Evolutionary conservation across 2,113 vertebrate genomes (phyloP), one percentile per base, ranked within the genome.

Genomic region (Phalacrocorax brasilianus): DNA sequence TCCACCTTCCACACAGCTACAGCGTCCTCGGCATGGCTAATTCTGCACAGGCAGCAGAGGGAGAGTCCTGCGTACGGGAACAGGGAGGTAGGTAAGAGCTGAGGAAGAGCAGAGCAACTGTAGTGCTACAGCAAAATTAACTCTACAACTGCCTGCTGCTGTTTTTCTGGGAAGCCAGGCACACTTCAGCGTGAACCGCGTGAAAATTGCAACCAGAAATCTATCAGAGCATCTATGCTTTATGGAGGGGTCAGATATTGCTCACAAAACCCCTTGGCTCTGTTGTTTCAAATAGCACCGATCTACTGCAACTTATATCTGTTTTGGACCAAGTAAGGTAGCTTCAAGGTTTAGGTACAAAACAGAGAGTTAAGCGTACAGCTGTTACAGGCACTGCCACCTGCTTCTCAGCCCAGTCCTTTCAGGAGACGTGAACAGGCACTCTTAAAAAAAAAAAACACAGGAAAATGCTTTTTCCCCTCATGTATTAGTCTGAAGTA

Each of bases 51-150:
- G 68, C 77, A 65, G 72, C 4, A 4, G 71, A 84, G 72, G 79
- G 80, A 68, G 45, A 63, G 58, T 19, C 67, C 71, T 59, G 70
- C 0, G 0, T 9, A 17, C 59, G 55, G 88, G 82, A 83, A 85
- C 20, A 44, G 89, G 95, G 93, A 96, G 92, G 95, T 83, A 91
- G 91, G 81, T 14, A 50, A 70, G 82, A 95, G 91, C 70, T 62
- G 70, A 93, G 70, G 50, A 85, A 75, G 53, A 88, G 63, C 78
- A 93, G 82, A 75, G 85, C 78, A 88, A 61, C 78, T 45, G 65
- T 17, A 89, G 89, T 30, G 77, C 89, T 89, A 44, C 66, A 65
- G 70, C 80, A 82, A 28, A 71, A 82, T 28, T 1, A 89, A 76
- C 86, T 30, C 84, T 26, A 17, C 70, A 75, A 15, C 84, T 52